Evolutionary conservation across 1,140 invertebrate species (phyloP).

Genomic region (Amyelois transitella): DNA sequence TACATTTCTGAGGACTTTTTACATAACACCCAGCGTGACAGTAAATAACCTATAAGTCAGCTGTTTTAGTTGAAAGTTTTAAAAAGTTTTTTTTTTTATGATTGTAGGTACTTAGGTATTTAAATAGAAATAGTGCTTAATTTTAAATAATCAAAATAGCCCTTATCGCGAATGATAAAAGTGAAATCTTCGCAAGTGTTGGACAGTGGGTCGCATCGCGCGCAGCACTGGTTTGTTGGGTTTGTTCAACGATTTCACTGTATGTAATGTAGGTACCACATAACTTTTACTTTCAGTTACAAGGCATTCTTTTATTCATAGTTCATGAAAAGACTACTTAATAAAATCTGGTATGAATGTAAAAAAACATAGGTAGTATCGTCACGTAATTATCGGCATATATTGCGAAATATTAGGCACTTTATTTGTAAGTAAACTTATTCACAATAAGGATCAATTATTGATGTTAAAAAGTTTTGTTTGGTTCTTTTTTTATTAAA

Average conservation of each 20-base stretch:
- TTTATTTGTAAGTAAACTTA: too few relatives aligned
- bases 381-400: not conserved
- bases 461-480: too few relatives aligned
- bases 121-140: not conserved
- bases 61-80: slow-evolving; percentile 33
- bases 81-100: slow-evolving; percentile 9
- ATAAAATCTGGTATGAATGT: not conserved
- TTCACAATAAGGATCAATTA: too few relatives aligned
- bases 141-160: slow-evolving; percentile 11
- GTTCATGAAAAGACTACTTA: not conserved
- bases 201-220: slow-evolving; percentile 47
- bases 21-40: slow-evolving; percentile 67
- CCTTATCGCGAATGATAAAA: slow-evolving; percentile 48
- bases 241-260: slow-evolving; percentile 48
- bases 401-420: not conserved
- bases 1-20: slow-evolving; percentile 36
- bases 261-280: slow-evolving; percentile 14
- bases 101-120: not conserved
- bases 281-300: slow-evolving; percentile 56
- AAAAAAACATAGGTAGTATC: not conserved
- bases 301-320: slow-evolving; percentile 14
- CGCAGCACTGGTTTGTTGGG: slow-evolving; percentile 41
- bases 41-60: slow-evolving; percentile 56
- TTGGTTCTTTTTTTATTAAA: too few relatives aligned
- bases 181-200: slow-evolving; percentile 56